These are phyloP conservation scores for Lanistes nyassanus DNA, from an alignment of 1,140 invertebrate species.

Conservation along the genomic window DNA sequence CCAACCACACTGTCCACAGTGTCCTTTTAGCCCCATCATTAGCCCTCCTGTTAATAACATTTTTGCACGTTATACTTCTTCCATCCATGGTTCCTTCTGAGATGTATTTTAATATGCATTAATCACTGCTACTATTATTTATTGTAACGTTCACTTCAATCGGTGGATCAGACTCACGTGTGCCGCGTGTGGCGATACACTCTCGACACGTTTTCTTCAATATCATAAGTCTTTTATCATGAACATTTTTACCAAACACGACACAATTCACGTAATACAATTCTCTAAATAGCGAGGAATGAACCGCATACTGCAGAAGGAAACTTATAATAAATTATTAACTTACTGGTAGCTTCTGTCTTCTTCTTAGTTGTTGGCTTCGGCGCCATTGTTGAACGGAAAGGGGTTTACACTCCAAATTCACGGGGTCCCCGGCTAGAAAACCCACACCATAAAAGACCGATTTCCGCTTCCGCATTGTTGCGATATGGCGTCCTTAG, in stretches of 20 bases:
- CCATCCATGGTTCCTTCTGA: too few relatives aligned
- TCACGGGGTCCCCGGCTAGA: constrained; percentile 22
- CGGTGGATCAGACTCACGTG: too few relatives aligned
- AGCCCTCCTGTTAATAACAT: too few relatives aligned
- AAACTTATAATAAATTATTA: constrained; percentile 65
- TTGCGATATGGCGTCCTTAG: constrained; percentile 22
- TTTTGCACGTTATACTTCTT: too few relatives aligned
- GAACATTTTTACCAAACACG: background rate
- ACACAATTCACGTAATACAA: background rate
- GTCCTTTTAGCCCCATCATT: too few relatives aligned
- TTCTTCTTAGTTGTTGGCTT: constrained; percentile 52
- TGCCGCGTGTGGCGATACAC: background rate
- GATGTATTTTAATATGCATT: too few relatives aligned
- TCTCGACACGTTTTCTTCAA: background rate
- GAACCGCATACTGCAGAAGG: constrained; percentile 55
- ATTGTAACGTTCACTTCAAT: too few relatives aligned
- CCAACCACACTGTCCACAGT: too few relatives aligned
- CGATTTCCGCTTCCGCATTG: constrained; percentile 13
- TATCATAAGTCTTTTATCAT: background rate
- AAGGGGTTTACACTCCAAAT: constrained; percentile 18
- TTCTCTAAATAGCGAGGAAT: background rate
- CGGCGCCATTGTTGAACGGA: constrained; percentile 56
- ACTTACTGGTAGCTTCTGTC: constrained; percentile 45
- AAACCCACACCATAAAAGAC: background rate
- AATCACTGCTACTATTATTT: too few relatives aligned